These are phyloP conservation scores for Erebia aethiops DNA, from an alignment of 2,888 invertebrate genomes.

Conservation along the genomic window DNA sequence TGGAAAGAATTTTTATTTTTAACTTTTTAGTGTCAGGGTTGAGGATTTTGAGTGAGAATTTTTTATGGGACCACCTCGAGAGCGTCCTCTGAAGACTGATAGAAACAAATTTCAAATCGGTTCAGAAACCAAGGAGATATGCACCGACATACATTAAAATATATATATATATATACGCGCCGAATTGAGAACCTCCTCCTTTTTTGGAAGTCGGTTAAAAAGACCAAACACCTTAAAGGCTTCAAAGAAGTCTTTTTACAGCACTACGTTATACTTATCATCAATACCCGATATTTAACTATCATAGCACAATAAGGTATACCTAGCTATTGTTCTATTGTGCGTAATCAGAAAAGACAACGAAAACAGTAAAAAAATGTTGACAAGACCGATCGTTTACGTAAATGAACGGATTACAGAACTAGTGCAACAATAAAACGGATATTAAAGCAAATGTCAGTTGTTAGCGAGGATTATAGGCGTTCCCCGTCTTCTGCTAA, in stretches of 20 bases:
- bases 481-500: conserved; percentile 57
- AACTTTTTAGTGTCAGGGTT: no score
- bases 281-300: background rate
- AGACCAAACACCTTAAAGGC: background rate
- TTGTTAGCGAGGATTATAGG: conserved; percentile 49
- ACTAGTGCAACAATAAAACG: conserved; percentile 25
- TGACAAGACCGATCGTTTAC: background rate
- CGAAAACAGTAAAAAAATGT: background rate
- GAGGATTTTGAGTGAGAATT: no score
- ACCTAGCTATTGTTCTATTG: conserved; percentile 6
- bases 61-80: no score
- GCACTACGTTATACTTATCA: background rate
- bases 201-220: no score
- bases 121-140: no score
- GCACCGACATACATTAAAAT: no score
- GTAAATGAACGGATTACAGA: conserved; percentile 15
- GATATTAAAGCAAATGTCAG: conserved; percentile 33
- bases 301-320: background rate
- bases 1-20: no score
- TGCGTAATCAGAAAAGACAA: background rate
- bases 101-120: no score
- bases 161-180: no score
- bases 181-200: no score
- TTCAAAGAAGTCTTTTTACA: background rate
- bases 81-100: no score